phyloP scores from a whole-genome alignment of 2,797 vertebrate species.

The Oreortyx pictus region DNA sequence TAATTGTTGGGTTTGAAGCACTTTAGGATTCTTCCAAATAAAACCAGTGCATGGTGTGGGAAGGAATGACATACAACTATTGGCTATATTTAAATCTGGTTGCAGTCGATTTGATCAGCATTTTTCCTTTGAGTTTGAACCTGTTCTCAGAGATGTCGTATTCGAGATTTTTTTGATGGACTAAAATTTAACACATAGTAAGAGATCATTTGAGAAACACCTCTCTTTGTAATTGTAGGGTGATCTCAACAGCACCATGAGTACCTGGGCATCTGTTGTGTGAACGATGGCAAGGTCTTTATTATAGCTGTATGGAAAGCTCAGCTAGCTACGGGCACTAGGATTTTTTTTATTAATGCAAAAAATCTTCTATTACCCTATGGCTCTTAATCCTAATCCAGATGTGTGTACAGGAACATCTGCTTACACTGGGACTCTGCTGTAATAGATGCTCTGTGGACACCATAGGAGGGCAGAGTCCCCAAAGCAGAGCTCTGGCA shows the following conservation, averaged over 20 bases:
- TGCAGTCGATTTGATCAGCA: not conserved
- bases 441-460: not conserved
- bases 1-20: conserved; percentile 54
- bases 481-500: not conserved
- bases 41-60: not conserved
- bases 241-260: not conserved
- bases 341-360: not conserved
- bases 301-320: not conserved
- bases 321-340: not conserved
- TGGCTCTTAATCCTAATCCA: not conserved
- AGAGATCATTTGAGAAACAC: not conserved
- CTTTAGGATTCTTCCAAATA: conserved; percentile 44
- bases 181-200: not conserved
- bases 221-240: not conserved
- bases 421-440: not conserved
- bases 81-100: not conserved
- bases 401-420: not conserved
- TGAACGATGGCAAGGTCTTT: not conserved
- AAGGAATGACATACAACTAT: not conserved
- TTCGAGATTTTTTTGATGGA: not conserved
- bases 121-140: not conserved
- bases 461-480: not conserved
- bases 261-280: not conserved
- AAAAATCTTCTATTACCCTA: not conserved
- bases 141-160: not conserved